Evolutionary conservation across 1,140 invertebrate genomes (phyloP), one percentile per base, ranked within the genome.

Genomic region (Thaumatotibia leucotreta): DNA sequence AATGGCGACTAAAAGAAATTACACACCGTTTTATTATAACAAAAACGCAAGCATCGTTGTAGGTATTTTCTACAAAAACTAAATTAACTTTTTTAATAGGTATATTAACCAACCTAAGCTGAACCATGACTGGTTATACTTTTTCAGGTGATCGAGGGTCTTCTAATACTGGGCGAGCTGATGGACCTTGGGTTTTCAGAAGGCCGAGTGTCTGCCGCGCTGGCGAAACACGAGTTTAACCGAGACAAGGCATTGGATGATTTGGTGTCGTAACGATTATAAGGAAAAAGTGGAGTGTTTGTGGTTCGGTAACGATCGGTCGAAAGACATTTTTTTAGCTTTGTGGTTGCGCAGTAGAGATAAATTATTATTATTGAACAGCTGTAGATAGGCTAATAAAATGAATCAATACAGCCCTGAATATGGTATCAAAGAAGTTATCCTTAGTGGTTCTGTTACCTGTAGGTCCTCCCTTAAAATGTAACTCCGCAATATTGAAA

Each of bases 231-330:
- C 80, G 93, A 97, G 82, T 95, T 96, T 80, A 96, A 97, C 91
- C 93, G 95, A 75, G 97, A 98, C 77, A 97, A 96, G 91, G 96
- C 96, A 29, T 91, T 98, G 73, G 97, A 98, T 88, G 94, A 94
- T 83, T 91, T 97, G 66, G 95, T 97, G 76, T 94, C 94, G 77
- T 97, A 95, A 93, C 79, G 54, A 32, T 29, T 35, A 29, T 2
- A 3, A 54, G 10, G 50, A 54, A 54, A 58, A 58, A 20, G 11
- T 1, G n/a, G 11, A 17, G 6, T 2, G 20, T 20, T 8, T 9
- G 17, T 45, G 39, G 39, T 20, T 39, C n/a, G n/a, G n/a, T n/a
- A n/a, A n/a, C n/a, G n/a, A n/a, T n/a, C n/a, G 35, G 10, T 11
- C n/a, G 35, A 14, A 39, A 39, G 35, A 39, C n/a, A n/a, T 39